Percentiles rank a stretch among this genome's conserved stretches.
These are phyloP conservation scores for Penaeus japonicus DNA, from an alignment of 1,140 invertebrate genomes.

Conservation along the genomic window DNA sequence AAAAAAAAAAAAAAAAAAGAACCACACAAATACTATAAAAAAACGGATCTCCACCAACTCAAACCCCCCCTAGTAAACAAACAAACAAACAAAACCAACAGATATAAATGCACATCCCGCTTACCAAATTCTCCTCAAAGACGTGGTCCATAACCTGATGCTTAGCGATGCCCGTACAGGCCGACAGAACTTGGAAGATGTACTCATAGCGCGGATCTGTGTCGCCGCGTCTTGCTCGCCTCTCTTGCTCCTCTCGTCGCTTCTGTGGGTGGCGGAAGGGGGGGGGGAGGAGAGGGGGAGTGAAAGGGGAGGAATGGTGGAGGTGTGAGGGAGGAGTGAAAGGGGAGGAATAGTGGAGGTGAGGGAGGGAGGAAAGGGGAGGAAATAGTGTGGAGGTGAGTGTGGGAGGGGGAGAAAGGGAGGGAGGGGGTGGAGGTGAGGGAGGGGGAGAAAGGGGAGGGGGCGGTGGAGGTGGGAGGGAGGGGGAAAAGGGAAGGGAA, in stretches of 20 bases:
- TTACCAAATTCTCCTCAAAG: constrained; percentile 85
- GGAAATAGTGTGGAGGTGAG: too few relatives aligned
- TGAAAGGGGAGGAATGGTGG: background rate
- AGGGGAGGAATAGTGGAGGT: background rate
- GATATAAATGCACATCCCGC: background rate
- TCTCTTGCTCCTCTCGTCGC: constrained; percentile 87
- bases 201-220: constrained; percentile 89
- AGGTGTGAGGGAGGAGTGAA: background rate
- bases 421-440: too few relatives aligned
- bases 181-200: constrained; percentile 84
- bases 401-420: too few relatives aligned
- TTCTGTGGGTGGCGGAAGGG: constrained; percentile 68
- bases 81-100: too few relatives aligned
- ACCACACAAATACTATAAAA: too few relatives aligned
- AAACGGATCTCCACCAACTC: background rate
- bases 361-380: too few relatives aligned
- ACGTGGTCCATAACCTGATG: constrained; percentile 85
- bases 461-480: background rate
- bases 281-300: background rate
- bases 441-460: background rate
- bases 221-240: constrained; percentile 84
- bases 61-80: background rate
- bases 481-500: too few relatives aligned
- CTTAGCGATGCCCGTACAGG: constrained; percentile 78
- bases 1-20: too few relatives aligned